A percentile compares a stretch with the other conserved stretches of the same genome.
phyloP scores from a whole-genome alignment of 2,113 vertebrate genomes.

The human region GRCh38 chr18:52293501-52294000 shows the following conservation, averaged over 20 bases:
- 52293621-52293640: too few relatives aligned
- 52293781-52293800: background rate
- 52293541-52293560: too few relatives aligned
- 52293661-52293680: background rate
- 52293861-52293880: background rate
- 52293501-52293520: too few relatives aligned
- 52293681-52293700: background rate
- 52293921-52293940: background rate
- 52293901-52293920: slow-evolving; percentile 48
- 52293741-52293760: background rate
- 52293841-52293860: slow-evolving; percentile 29
- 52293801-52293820: background rate
- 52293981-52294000: slow-evolving; percentile 19
- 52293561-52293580: too few relatives aligned
- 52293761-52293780: background rate
- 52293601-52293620: too few relatives aligned
- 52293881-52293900: background rate
- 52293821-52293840: background rate
- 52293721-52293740: background rate
- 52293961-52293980: background rate
- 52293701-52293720: background rate
- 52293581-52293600: too few relatives aligned
- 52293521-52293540: too few relatives aligned
- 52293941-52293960: background rate
- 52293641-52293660: too few relatives aligned